phyloP scores from a whole-genome alignment of 2,888 invertebrate species.

The Charanyca ferruginea region DNA sequence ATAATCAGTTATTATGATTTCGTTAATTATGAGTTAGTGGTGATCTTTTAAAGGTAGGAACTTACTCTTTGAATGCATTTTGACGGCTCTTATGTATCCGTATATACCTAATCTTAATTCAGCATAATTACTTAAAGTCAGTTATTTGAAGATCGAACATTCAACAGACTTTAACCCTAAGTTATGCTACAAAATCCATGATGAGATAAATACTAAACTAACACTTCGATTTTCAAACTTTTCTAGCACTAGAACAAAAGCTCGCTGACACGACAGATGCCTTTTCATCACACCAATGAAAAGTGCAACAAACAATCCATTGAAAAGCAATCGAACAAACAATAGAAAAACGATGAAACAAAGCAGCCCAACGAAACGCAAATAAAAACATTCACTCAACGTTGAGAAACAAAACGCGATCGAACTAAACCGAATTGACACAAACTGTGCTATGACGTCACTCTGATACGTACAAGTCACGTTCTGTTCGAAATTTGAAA shows the following conservation, averaged over 20 bases:
- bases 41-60: not conserved
- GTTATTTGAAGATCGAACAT: too few species aligned
- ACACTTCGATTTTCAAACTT: not conserved
- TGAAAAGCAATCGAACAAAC: slow-evolving; percentile 47
- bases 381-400: slow-evolving; percentile 57
- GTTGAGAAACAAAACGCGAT: slow-evolving; percentile 56
- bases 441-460: slow-evolving; percentile 41
- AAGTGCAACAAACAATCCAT: slow-evolving; percentile 47
- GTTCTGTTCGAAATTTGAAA: slow-evolving; percentile 47
- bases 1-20: too few species aligned
- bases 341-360: slow-evolving; percentile 58
- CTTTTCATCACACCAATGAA: slow-evolving; percentile 39
- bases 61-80: not conserved
- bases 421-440: slow-evolving; percentile 50
- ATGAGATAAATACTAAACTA: not conserved
- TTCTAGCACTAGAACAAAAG: slow-evolving; percentile 1
- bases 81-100: not conserved
- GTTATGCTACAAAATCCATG: not conserved
- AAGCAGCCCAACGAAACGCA: slow-evolving; percentile 44
- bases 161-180: too few species aligned
- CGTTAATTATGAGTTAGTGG: not conserved
- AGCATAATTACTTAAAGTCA: too few species aligned
- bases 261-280: slow-evolving; percentile 6
- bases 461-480: slow-evolving; percentile 22
- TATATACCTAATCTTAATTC: too few species aligned